These are phyloP conservation scores for Anabacerthia variegaticeps DNA, from an alignment of 2,797 vertebrate species.

Conservation along the genomic window DNA sequence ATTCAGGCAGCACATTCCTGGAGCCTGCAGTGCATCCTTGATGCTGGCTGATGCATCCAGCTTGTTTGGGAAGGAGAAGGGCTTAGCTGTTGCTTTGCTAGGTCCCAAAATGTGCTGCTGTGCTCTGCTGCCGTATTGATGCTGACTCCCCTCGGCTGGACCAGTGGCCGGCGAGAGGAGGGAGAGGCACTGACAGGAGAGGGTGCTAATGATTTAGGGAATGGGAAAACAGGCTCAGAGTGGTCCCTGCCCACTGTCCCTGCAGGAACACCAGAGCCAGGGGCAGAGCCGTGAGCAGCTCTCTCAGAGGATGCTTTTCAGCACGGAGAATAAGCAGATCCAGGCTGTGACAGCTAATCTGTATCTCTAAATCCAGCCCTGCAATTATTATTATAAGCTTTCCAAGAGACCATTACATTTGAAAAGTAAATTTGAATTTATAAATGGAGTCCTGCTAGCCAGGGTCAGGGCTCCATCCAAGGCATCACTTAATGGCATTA, in stretches of 20 bases:
- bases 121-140: background rate
- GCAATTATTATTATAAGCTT: background rate
- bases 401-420: background rate
- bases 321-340: background rate
- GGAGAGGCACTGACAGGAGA: conserved; percentile 24
- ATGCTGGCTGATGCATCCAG: background rate
- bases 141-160: background rate
- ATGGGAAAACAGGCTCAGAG: background rate
- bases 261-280: background rate
- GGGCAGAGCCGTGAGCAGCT: background rate
- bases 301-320: background rate
- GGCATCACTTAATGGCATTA: background rate
- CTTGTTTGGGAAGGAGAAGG: fast-evolving
- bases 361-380: background rate
- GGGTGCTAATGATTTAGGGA: conserved; percentile 1
- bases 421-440: background rate
- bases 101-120: fast-evolving
- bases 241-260: background rate
- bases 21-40: background rate
- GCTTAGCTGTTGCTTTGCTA: fast-evolving
- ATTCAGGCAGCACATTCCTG: fast-evolving
- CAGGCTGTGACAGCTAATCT: conserved; percentile 1
- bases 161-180: background rate
- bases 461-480: background rate
- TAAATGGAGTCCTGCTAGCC: background rate